phyloP scores from a whole-genome alignment of 2,113 vertebrate genomes.

The Nibea albiflora region DNA sequence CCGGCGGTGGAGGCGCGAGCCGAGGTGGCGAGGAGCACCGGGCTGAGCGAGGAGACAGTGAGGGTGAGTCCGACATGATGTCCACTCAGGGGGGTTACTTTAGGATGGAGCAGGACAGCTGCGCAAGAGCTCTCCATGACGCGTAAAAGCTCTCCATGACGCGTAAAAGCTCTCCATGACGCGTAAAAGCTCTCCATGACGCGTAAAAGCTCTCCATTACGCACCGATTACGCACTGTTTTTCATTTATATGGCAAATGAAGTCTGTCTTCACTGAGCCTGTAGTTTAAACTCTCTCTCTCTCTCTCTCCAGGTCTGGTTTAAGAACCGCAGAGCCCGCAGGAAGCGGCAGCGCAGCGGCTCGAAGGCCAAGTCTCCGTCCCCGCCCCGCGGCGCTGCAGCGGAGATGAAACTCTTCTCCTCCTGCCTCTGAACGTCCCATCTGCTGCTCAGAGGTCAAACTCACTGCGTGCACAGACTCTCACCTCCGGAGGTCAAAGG shows the following conservation, averaged over 20 bases:
- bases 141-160: no score
- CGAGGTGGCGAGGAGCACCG: constrained; percentile 64
- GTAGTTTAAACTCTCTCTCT: not conserved
- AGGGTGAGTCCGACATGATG: constrained; percentile 69
- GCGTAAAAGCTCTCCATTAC: not conserved
- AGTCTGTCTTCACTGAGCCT: no score
- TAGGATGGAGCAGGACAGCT: not conserved
- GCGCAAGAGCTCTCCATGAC: no score
- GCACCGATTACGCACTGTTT: not conserved
- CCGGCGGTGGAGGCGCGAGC: constrained; percentile 72
- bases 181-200: constrained; percentile 8
- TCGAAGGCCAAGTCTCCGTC: constrained; percentile 23
- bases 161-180: no score
- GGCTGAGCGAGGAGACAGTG: constrained; percentile 81
- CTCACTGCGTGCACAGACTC: not conserved
- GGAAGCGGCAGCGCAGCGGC: constrained; percentile 66
- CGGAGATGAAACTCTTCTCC: constrained; percentile 1
- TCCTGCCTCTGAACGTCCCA: constrained; percentile 10
- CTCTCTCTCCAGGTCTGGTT: constrained; percentile 81
- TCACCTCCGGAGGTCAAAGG: constrained; percentile 7
- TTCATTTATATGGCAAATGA: no score
- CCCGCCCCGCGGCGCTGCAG: not conserved
- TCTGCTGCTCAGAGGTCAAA: not conserved
- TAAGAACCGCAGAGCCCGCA: constrained; percentile 82
- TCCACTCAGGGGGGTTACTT: no score